A percentile compares a stretch with the other conserved stretches of the same genome.
These are phyloP conservation scores for Lycaena phlaeas DNA, from an alignment of 2,888 invertebrate genomes.

Conservation along the genomic window DNA sequence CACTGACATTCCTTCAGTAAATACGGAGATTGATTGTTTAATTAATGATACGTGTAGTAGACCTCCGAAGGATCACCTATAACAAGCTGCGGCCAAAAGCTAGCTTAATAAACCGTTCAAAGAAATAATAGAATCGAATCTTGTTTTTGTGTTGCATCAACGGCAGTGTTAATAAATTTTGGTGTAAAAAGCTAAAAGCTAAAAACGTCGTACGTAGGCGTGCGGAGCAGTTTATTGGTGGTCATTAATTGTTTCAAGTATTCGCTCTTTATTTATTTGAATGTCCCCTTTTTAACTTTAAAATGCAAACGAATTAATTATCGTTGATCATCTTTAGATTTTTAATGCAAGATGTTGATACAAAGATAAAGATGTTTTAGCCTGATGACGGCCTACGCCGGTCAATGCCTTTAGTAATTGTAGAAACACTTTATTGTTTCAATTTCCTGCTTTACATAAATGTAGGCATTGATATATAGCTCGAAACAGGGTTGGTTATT, in stretches of 20 bases:
- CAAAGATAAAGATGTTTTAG: too few relatives aligned
- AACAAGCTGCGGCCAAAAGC: not conserved
- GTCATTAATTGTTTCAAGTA: constrained; percentile 21
- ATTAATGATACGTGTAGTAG: too few relatives aligned
- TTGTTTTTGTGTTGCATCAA: not conserved
- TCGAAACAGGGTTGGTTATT: too few relatives aligned
- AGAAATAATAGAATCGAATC: not conserved
- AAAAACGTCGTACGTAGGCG: constrained; percentile 34
- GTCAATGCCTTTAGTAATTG: too few relatives aligned
- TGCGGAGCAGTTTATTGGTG: constrained; percentile 8
- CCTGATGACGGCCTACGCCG: too few relatives aligned
- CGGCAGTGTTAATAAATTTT: constrained; percentile 20
- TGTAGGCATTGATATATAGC: too few relatives aligned
- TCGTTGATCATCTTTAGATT: not conserved
- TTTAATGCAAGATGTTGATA: too few relatives aligned
- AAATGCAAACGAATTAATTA: not conserved
- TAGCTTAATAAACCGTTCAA: not conserved
- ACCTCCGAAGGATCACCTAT: too few relatives aligned
- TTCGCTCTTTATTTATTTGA: constrained; percentile 20
- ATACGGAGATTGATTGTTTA: too few relatives aligned
- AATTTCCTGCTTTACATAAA: too few relatives aligned
- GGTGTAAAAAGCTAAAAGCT: constrained; percentile 23
- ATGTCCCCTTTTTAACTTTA: constrained; percentile 13
- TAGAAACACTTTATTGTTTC: too few relatives aligned
- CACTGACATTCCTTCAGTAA: too few relatives aligned